Evolutionary conservation across 92 coral and sea anemone genomes (phyloP).

Genomic region (Epizoanthus scotinus): DNA sequence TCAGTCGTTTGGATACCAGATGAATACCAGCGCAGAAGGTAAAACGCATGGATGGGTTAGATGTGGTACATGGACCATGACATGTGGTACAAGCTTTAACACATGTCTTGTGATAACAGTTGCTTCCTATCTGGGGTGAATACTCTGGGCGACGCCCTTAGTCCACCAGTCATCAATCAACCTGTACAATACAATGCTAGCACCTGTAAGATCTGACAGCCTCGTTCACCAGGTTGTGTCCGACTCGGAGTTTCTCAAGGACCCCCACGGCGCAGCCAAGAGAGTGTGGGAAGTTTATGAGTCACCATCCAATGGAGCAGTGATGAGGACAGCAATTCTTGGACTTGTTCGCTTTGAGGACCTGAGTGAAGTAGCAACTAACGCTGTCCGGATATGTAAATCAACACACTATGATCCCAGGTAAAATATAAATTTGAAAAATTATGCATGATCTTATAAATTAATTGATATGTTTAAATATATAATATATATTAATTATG

Average conservation of each 20-base stretch:
- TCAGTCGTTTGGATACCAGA: too few relatives aligned
- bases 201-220: too few relatives aligned
- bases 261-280: conserved; percentile 92
- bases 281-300: conserved; percentile 72
- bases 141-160: too few relatives aligned
- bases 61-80: too few relatives aligned
- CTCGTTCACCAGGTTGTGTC: conserved; percentile 67
- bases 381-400: conserved; percentile 92
- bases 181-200: neutral
- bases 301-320: conserved; percentile 92
- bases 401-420: conserved; percentile 93
- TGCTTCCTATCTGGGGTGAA: neutral
- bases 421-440: conserved; percentile 33
- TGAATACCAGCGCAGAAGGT: too few relatives aligned
- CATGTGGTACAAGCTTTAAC: neutral
- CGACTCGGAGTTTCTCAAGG: conserved; percentile 78
- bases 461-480: too few relatives aligned
- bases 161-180: too few relatives aligned
- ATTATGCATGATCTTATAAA: too few relatives aligned
- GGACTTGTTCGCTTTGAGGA: conserved; percentile 91
- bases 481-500: too few relatives aligned
- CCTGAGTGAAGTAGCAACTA: conserved; percentile 81
- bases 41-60: too few relatives aligned
- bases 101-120: too few relatives aligned
- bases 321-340: conserved; percentile 87